A percentile compares a stretch with the other conserved stretches of the same genome.
These are phyloP conservation scores for Camponotus floridanus DNA, from an alignment of 1,140 invertebrate genomes.

Conservation along the genomic window DNA sequence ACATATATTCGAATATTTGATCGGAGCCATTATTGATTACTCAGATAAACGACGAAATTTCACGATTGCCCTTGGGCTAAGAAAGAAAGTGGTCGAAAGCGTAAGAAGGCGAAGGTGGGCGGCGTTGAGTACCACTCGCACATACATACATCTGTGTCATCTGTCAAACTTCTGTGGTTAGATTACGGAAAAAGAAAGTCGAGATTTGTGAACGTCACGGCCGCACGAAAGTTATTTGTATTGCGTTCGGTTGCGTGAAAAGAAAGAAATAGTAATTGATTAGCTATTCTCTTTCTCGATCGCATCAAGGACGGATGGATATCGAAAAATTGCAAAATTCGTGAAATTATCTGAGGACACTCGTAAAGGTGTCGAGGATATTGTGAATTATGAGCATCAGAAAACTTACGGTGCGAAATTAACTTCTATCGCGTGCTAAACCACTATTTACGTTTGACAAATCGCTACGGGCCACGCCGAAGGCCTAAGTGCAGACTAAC, in stretches of 20 bases:
- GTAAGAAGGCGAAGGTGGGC: not conserved
- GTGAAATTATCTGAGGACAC: constrained; percentile 24
- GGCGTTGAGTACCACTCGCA: not conserved
- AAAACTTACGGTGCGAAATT: constrained; percentile 11
- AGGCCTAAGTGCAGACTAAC: constrained; percentile 48
- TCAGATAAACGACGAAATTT: not conserved
- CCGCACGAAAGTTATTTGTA: constrained; percentile 46
- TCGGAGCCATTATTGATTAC: not conserved
- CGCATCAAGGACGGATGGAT: constrained; percentile 32
- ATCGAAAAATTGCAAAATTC: constrained; percentile 52
- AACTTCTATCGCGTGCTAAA: constrained; percentile 25
- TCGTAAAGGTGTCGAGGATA: constrained; percentile 45
- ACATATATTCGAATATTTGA: not conserved
- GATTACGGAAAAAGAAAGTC: constrained; percentile 66
- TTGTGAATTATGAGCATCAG: constrained; percentile 25
- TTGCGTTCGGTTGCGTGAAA: constrained; percentile 4
- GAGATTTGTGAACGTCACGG: constrained; percentile 46
- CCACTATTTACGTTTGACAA: constrained; percentile 39
- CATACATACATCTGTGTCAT: constrained; percentile 47
- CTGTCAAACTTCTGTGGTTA: constrained; percentile 28
- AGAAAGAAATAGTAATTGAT: constrained; percentile 45
- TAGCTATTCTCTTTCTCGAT: constrained; percentile 13
- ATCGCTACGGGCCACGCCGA: constrained; percentile 38
- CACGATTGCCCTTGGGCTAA: constrained; percentile 25
- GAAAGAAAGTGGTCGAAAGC: constrained; percentile 72